Evolutionary conservation across 2,113 vertebrate species (phyloP).

Genomic region (Hymenochirus boettgeri): DNA sequence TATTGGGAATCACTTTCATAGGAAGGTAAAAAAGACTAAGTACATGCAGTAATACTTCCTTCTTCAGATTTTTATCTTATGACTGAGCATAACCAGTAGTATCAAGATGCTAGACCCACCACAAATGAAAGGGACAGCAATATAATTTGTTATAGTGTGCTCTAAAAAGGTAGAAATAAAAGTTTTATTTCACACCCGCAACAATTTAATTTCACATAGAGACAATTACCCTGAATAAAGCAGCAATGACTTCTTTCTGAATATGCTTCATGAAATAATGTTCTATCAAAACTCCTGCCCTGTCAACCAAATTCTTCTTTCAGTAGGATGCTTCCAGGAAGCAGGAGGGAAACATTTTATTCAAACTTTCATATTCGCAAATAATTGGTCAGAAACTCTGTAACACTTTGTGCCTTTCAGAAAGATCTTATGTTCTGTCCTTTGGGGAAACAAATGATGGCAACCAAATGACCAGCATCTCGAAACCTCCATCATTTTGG

Average conservation of each 20-base stretch:
- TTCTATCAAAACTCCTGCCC: slow-evolving; percentile 49
- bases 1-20: slow-evolving; percentile 43
- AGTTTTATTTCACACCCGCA: slow-evolving; percentile 62
- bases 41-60: slow-evolving; percentile 66
- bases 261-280: slow-evolving; percentile 46
- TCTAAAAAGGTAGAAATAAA: slow-evolving; percentile 54
- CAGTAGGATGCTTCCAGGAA: slow-evolving; percentile 62
- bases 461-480: slow-evolving; percentile 40
- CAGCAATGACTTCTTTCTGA: slow-evolving; percentile 67
- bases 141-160: slow-evolving; percentile 61
- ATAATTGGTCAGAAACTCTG: slow-evolving; percentile 62
- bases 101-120: slow-evolving; percentile 63
- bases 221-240: slow-evolving; percentile 76
- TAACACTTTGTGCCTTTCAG: slow-evolving; percentile 53
- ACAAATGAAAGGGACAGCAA: slow-evolving; percentile 63
- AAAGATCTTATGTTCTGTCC: slow-evolving; percentile 1
- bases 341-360: slow-evolving; percentile 60
- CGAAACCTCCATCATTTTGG: slow-evolving; percentile 28
- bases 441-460: slow-evolving; percentile 8
- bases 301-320: slow-evolving; percentile 49
- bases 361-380: slow-evolving; percentile 14
- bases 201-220: slow-evolving; percentile 58
- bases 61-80: slow-evolving; percentile 53
- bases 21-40: slow-evolving; percentile 55
- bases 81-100: slow-evolving; percentile 63